phyloP scores from a whole-genome alignment of 1,140 invertebrate species.

The Achatina immaculata region DNA sequence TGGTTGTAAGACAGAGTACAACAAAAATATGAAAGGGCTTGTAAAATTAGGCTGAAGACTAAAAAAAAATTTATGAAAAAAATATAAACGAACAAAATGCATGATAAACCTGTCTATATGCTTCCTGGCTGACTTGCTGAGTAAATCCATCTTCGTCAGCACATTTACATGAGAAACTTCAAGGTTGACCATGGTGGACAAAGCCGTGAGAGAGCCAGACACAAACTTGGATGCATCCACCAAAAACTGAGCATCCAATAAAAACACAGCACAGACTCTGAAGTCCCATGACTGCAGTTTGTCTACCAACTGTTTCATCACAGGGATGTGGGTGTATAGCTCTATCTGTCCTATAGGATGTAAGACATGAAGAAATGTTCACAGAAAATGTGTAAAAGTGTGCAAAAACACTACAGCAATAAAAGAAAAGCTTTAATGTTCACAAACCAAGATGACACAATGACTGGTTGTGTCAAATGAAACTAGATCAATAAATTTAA shows the following conservation, averaged over 20 bases:
- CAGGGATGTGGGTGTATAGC: conserved; percentile 94
- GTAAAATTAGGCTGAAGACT: no score
- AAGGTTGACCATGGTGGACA: conserved; percentile 96
- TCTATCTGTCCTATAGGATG: conserved; percentile 90
- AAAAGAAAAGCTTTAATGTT: not conserved
- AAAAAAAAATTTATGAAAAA: no score
- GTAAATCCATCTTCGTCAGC: conserved; percentile 94
- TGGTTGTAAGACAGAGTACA: no score
- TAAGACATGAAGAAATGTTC: not conserved
- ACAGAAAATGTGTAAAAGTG: not conserved
- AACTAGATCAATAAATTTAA: no score
- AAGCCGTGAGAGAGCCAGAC: conserved; percentile 91
- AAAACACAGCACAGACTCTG: conserved; percentile 89
- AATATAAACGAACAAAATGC: not conserved
- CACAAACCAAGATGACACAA: not conserved
- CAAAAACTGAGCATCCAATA: conserved; percentile 97
- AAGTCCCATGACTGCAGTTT: conserved; percentile 89
- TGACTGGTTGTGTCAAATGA: no score
- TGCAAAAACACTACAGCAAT: not conserved
- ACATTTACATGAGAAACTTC: conserved; percentile 95
- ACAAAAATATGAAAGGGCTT: no score
- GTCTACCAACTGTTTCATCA: conserved; percentile 86
- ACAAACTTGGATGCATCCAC: conserved; percentile 96
- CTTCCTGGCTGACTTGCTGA: conserved; percentile 76
- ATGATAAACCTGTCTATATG: conserved; percentile 31